Conservation (phyloP, 2,797 vertebrate species). For the Prunella strophiata region DNA sequence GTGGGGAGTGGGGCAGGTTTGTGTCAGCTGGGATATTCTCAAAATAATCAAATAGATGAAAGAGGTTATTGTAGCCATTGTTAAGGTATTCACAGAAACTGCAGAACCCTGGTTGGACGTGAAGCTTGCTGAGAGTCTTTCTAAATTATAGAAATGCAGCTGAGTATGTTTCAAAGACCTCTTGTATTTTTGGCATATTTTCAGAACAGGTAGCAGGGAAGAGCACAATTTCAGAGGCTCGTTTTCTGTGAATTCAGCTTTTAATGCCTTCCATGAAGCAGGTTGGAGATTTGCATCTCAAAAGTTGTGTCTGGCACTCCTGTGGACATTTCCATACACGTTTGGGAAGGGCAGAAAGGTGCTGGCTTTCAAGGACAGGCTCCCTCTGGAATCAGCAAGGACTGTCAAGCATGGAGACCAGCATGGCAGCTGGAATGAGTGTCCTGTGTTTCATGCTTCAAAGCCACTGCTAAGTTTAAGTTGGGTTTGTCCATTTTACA, state of each 20-base stretch:
- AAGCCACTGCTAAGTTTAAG: not conserved
- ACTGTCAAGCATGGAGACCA: not conserved
- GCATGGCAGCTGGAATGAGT: not conserved
- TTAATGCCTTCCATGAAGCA: not conserved
- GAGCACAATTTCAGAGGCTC: not conserved
- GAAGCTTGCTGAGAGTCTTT: not conserved
- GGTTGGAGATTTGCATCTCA: not conserved
- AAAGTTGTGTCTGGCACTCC: not conserved
- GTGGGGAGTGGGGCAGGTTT: not conserved
- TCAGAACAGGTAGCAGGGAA: not conserved
- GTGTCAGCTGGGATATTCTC: not conserved
- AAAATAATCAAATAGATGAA: not conserved
- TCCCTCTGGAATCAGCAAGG: not conserved
- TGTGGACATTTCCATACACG: fast-evolving
- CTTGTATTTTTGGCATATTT: not conserved
- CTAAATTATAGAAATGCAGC: not conserved
- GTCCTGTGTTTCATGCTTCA: not conserved
- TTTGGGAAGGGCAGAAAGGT: not conserved
- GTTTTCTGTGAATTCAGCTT: not conserved
- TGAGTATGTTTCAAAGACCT: not conserved
- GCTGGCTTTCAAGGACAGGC: not conserved
- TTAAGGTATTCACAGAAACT: not conserved
- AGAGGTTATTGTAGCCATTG: not conserved
- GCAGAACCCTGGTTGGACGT: not conserved
- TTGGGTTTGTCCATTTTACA: not conserved